Evolutionary conservation across 2,888 invertebrate genomes (phyloP), one percentile per base, ranked within the genome.

Genomic region (Sisyra nigra): DNA sequence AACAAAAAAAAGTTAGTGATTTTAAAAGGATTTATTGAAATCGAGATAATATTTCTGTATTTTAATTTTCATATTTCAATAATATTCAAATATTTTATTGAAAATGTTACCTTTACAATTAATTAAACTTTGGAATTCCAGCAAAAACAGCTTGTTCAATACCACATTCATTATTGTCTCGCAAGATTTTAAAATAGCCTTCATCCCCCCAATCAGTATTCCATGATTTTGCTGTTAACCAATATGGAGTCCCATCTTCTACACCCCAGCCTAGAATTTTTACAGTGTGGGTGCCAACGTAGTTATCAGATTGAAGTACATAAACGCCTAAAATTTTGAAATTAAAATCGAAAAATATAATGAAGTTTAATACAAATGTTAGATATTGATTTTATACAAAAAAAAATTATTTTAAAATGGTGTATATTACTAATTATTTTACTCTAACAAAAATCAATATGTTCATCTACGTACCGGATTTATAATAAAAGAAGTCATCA

Each of bases 211-310:
- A 93, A 60, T 92, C 92, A 1, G 72, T 69, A 65, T 93, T 92
- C 92, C 92, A 93, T 0, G 87, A 89, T 67, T 93, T 93, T 41
- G 86, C 88, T 51, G 88, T 75, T 14, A 88, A 70, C 93, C 93
- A 93, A 61, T 89, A 93, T 39, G 83, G 81, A 42, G 71, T 73
- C 7, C 71, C 74, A 39, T 75, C 71, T 48, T 86, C 81, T 1
- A 73, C 75, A 35, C 93, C 92, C 86, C 88, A 93, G n/a, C 93
- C 91, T 39, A 91, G 60, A 41, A 92, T 80, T 56, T 82, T 82
- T 42, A 92, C 76, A 19, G 91, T 91, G 60, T 92, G 91, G 1
- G 87, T 88, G 17, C 91, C 92, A 3, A 89, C 66, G 24, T 64
- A 68, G 11, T 69, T 64, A 5, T 91, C 91, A 46, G 70, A 67